phyloP scores from a whole-genome alignment of 2,888 invertebrate genomes.

The Danaus chrysippus region DNA sequence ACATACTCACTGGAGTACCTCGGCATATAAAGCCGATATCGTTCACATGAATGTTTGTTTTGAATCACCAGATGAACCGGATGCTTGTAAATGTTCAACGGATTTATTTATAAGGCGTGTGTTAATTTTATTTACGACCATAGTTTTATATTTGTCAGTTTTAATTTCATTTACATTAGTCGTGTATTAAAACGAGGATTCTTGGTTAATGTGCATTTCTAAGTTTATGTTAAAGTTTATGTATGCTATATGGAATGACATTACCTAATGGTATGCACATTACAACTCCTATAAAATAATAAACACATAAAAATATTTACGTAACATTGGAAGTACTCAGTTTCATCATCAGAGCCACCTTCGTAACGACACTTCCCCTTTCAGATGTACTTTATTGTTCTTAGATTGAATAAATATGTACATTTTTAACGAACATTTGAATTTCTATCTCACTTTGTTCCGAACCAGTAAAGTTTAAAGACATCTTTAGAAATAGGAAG shows the following conservation, averaged over 20 bases:
- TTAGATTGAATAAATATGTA: constrained; percentile 58
- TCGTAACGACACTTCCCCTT: constrained; percentile 58
- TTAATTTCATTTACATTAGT: too few species aligned
- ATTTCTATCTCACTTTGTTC: constrained; percentile 32
- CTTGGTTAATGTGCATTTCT: too few species aligned
- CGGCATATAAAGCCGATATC: too few species aligned
- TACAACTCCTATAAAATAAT: neutral
- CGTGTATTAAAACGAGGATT: too few species aligned
- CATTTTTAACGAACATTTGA: constrained; percentile 51
- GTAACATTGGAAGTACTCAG: constrained; percentile 30
- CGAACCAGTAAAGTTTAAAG: constrained; percentile 31
- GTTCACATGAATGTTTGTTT: neutral
- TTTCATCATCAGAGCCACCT: constrained; percentile 29
- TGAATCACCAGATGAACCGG: neutral
- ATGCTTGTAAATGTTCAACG: neutral
- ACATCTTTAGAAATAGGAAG: constrained; percentile 12
- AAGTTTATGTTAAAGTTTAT: too few species aligned
- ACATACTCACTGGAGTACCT: neutral
- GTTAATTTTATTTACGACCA: neutral
- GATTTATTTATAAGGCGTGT: neutral
- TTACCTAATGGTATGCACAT: neutral
- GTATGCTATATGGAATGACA: too few species aligned
- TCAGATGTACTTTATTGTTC: constrained; percentile 58
- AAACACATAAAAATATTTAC: neutral
- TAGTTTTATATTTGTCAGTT: neutral